Evolutionary conservation across 2,113 vertebrate genomes (phyloP), one percentile per base, ranked within the genome.

Genomic region (Melozone crissalis): DNA sequence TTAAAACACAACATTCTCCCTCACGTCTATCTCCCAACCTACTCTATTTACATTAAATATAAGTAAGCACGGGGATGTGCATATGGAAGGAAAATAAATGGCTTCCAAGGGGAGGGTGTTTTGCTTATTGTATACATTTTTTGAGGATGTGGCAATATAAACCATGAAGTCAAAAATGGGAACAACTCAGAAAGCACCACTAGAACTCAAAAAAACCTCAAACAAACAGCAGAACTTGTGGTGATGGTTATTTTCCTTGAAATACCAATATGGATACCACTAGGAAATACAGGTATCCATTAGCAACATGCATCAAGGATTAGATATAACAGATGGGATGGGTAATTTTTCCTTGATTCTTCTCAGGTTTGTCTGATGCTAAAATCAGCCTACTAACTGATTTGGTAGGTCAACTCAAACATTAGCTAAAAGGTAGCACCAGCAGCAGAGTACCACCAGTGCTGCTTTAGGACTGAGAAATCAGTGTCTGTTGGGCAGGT

Each of bases 1-100:
- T 96, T 94, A 75, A 96, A 96, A 86, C 78, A 95, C 94, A 94
- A 77, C 72, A 90, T 94, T 95, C 73, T 80, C 72, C 93, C 79
- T 91, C 71, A 58, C 3, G 66, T 66, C 61, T 93, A 92, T 90
- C 90, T 92, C 51, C 24, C 37, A 67, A 89, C 94, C 92, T 94
- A 87, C 80, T 74, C 47, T 61, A 78, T 93, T 83, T 92, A 97
- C 67, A 94, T 93, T 89, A 80, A 47, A 55, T 46, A 31, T 35
- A 52, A 91, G 71, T 67, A 87, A 77, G 52, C 16, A 2, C 47
- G 30, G 10, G 52, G 75, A 39, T 65, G 15, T 81, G 69, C 47
- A 30, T 57, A 65, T 11, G 28, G 18, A 89, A 43, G 59, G 39
- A 96, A 62, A 95, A 96, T 71, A 77, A 85, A 59, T 63, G 35